Conservation (phyloP, 2,888 invertebrate species). For the Heliconius aoede region DNA sequence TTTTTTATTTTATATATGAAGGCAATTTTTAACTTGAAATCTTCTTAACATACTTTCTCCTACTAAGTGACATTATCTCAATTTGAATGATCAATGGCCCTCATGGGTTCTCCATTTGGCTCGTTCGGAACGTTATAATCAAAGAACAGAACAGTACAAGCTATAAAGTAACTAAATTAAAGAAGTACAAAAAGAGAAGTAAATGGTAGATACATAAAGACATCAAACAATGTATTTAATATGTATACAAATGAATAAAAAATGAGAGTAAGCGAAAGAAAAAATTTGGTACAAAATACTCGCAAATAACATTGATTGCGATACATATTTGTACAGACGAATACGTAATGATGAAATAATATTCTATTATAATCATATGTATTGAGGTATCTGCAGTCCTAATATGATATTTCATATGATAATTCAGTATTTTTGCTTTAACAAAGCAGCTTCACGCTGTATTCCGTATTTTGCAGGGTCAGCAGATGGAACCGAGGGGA, state of each 20-base stretch:
- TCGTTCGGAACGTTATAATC: not conserved
- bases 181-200: not conserved
- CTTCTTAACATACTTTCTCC: not conserved
- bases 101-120: too few relatives aligned
- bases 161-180: not conserved
- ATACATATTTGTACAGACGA: not conserved
- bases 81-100: not conserved
- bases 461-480: too few relatives aligned
- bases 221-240: not conserved
- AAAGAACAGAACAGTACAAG: not conserved
- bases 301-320: conserved; percentile 12
- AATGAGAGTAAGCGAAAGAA: not conserved
- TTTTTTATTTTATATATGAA: not conserved
- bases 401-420: too few relatives aligned
- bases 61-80: not conserved
- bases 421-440: too few relatives aligned
- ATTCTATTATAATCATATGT: not conserved
- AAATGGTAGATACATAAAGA: not conserved
- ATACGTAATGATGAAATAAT: conserved; percentile 19
- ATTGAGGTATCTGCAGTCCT: too few relatives aligned
- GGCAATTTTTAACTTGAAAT: not conserved
- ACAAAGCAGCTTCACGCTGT: not conserved
- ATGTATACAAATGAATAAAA: not conserved
- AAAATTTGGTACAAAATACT: not conserved
- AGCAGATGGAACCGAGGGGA: not conserved